A percentile compares a stretch with the other conserved stretches of the same genome.
These are phyloP conservation scores for Hydractinia echinata DNA, from an alignment of 30 jellyfish, hydroid and myxozoan species.

Conservation along the genomic window DNA sequence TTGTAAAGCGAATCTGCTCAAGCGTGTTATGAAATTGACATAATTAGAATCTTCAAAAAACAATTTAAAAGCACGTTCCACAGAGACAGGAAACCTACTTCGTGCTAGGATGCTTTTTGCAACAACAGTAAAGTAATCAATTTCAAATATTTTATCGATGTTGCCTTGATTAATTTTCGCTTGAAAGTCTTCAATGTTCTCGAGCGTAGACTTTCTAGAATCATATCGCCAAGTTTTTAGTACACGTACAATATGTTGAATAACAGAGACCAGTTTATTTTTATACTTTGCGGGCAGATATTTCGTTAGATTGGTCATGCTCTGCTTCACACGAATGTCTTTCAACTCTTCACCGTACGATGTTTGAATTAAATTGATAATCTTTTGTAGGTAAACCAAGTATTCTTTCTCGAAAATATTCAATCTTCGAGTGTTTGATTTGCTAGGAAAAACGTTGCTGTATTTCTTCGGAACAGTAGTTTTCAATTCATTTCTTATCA, in stretches of 20 bases:
- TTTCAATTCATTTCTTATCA: neutral
- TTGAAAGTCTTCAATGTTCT: neutral
- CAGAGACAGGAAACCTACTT: conserved; percentile 23
- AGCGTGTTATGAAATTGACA: conserved; percentile 1
- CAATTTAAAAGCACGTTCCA: neutral
- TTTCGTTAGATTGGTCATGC: neutral
- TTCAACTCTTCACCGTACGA: neutral
- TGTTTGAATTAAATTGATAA: neutral
- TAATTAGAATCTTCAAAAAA: conserved; percentile 1
- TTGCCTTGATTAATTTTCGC: neutral
- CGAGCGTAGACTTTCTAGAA: neutral
- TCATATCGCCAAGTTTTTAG: conserved; percentile 35
- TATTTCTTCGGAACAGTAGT: neutral
- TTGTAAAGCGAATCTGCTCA: conserved; percentile 10
- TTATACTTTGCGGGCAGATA: conserved; percentile 6
- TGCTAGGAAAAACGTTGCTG: neutral
- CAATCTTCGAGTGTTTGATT: neutral
- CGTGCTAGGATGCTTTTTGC: neutral
- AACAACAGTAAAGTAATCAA: conserved; percentile 1
- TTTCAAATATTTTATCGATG: neutral
- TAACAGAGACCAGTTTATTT: neutral
- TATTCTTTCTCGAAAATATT: conserved; percentile 17
- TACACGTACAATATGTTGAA: conserved; percentile 14
- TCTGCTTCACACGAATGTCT: neutral
- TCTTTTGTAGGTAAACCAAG: neutral